A percentile compares a stretch with the other conserved stretches of the same genome.
These are phyloP conservation scores for Sycophila texana DNA, from an alignment of 2,888 invertebrate genomes.

Conservation along the genomic window DNA sequence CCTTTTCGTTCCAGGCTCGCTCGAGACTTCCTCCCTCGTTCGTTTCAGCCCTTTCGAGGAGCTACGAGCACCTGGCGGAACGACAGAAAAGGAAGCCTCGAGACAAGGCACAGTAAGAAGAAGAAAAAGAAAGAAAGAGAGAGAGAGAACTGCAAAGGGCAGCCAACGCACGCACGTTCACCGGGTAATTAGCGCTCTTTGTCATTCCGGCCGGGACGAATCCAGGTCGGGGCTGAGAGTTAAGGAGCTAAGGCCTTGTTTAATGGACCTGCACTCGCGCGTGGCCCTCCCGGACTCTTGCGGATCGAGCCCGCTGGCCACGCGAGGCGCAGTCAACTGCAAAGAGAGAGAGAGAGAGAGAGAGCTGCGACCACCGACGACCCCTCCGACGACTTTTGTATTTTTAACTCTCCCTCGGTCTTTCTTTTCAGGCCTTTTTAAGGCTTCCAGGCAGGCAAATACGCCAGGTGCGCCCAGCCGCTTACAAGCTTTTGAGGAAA, in stretches of 20 bases:
- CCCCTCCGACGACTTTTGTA: too few species aligned
- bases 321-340: neutral
- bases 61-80: too few species aligned
- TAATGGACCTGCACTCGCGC: conserved; percentile 41
- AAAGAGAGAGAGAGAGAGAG: neutral
- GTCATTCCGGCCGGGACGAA: conserved; percentile 32
- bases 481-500: too few species aligned
- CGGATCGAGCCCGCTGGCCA: neutral
- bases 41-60: too few species aligned
- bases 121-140: neutral
- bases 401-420: too few species aligned
- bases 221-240: conserved; percentile 50
- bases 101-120: conserved; percentile 7
- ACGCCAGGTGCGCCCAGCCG: too few species aligned
- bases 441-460: too few species aligned
- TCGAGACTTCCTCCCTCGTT: too few species aligned
- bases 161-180: conserved; percentile 11
- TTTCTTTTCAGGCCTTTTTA: too few species aligned
- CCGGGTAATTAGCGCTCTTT: conserved; percentile 44
- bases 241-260: conserved; percentile 48
- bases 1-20: too few species aligned
- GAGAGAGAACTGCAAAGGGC: neutral
- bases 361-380: too few species aligned
- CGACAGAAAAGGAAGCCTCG: too few species aligned
- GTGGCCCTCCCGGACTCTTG: neutral